phyloP scores from a whole-genome alignment of 2,888 invertebrate species.

The Sussaba pulchella region DNA sequence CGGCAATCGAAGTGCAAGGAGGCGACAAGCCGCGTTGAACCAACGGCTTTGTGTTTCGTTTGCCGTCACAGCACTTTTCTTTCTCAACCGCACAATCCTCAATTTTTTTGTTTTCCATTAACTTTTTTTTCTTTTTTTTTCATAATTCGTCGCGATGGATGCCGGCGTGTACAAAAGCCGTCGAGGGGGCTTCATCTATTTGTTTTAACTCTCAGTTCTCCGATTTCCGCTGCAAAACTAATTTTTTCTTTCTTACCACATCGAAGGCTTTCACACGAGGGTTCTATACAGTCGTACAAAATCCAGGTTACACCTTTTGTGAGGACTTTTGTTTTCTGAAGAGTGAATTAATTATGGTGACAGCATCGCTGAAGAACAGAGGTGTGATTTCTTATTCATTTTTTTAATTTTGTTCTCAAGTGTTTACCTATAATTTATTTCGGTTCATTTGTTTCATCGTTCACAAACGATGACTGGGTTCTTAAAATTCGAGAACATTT shows the following conservation, averaged over 20 bases:
- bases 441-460: slow-evolving; percentile 25
- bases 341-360: background rate
- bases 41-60: slow-evolving; percentile 42
- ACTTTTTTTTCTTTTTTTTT: slow-evolving; percentile 16
- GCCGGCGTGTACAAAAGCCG: slow-evolving; percentile 44
- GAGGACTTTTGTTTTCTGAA: too few species aligned
- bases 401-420: too few species aligned
- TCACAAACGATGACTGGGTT: slow-evolving; percentile 25
- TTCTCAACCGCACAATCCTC: background rate
- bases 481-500: slow-evolving; percentile 12
- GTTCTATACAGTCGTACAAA: background rate
- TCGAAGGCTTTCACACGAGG: background rate
- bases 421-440: slow-evolving; percentile 21
- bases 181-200: slow-evolving; percentile 14
- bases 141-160: slow-evolving; percentile 37
- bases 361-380: too few species aligned
- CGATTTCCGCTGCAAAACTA: background rate
- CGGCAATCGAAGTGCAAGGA: slow-evolving; percentile 59
- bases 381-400: background rate
- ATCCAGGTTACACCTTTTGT: slow-evolving; percentile 19
- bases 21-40: slow-evolving; percentile 51
- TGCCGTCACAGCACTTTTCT: slow-evolving; percentile 22
- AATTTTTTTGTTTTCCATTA: slow-evolving; percentile 1
- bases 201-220: background rate
- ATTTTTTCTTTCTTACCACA: background rate